Conservation (phyloP, 2,113 vertebrate species). For the Sinocyclocheilus maitianheensis region DNA sequence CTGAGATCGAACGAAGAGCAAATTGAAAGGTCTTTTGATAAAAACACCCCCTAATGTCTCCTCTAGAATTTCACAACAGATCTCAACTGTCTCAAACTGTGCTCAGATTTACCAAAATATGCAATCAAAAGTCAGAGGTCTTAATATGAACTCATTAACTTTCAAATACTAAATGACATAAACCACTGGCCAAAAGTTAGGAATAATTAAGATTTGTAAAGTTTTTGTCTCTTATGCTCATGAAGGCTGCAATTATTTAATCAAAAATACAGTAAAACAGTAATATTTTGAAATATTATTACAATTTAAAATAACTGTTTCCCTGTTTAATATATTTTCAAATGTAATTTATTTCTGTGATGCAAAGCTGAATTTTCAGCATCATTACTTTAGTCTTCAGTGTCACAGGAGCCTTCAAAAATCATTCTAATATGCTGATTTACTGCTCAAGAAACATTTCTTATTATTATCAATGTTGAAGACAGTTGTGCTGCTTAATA, state of each 20-base stretch:
- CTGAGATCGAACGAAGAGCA: too few relatives aligned
- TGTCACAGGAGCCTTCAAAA: too few relatives aligned
- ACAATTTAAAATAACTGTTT: too few relatives aligned
- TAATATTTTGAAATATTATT: too few relatives aligned
- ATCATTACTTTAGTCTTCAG: too few relatives aligned
- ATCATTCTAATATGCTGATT: neutral
- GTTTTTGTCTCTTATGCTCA: neutral
- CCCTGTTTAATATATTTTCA: too few relatives aligned
- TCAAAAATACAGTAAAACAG: neutral
- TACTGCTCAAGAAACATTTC: neutral
- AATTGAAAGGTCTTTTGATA: neutral
- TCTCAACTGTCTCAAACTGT: too few relatives aligned
- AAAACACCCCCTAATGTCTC: neutral
- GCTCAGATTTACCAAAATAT: neutral
- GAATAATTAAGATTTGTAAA: neutral
- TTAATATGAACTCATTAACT: neutral
- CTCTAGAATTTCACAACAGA: neutral
- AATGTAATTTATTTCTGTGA: too few relatives aligned
- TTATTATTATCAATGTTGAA: neutral
- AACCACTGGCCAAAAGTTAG: neutral
- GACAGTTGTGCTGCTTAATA: neutral
- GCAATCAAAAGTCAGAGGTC: too few relatives aligned
- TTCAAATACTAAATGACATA: neutral
- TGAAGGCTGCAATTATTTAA: neutral
- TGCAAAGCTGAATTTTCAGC: too few relatives aligned